These are phyloP conservation scores for Tringa solitaria DNA, from an alignment of 2,113 vertebrate species.

Conservation along the genomic window DNA sequence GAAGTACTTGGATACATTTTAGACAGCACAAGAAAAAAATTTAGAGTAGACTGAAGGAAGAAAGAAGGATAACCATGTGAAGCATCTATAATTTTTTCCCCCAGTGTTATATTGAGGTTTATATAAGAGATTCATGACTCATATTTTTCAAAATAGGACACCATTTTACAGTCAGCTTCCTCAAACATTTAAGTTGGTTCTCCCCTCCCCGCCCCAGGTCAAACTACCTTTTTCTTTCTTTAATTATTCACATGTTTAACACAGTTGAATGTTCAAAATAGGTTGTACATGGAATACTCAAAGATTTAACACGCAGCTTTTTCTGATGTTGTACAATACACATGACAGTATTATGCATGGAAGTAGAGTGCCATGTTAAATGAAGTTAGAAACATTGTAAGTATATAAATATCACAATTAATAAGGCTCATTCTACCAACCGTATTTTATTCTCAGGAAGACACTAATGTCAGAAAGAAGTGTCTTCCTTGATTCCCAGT, in stretches of 20 bases:
- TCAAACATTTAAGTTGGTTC: background rate
- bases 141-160: background rate
- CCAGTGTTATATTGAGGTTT: background rate
- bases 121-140: background rate
- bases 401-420: background rate
- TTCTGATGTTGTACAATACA: background rate
- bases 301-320: background rate
- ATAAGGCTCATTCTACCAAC: background rate
- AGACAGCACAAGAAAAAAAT: background rate
- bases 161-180: background rate
- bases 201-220: background rate
- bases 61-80: background rate
- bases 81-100: background rate
- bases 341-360: background rate
- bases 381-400: background rate
- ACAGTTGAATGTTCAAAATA: background rate
- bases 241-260: background rate
- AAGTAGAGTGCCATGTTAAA: background rate
- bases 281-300: background rate
- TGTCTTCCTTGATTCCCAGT: background rate
- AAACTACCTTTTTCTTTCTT: background rate
- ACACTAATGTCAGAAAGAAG: background rate
- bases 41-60: background rate
- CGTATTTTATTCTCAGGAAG: background rate
- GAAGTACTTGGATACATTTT: background rate